phyloP scores from a whole-genome alignment of 1,140 invertebrate genomes.

The Octopus sinensis region DNA sequence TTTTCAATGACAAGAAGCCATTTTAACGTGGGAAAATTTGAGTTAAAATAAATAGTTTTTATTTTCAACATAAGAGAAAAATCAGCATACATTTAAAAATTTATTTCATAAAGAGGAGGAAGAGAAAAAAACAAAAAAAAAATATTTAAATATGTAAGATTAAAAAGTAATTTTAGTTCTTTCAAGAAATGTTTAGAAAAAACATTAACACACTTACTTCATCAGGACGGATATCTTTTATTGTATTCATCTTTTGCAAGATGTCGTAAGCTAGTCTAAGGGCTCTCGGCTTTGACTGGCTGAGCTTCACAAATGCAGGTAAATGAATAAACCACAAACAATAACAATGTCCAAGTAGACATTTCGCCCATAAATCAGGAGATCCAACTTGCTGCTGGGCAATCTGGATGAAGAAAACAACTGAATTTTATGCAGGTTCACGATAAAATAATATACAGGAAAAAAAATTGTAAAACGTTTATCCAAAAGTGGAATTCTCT shows the following conservation, averaged over 20 bases:
- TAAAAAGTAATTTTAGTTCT: too few species aligned
- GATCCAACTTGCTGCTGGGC: conserved; percentile 70
- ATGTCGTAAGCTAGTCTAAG: conserved; percentile 83
- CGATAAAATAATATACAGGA: neutral
- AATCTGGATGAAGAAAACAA: conserved; percentile 40
- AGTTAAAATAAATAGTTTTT: too few species aligned
- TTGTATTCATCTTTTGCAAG: conserved; percentile 78
- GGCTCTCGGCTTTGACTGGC: conserved; percentile 69
- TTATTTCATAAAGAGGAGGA: too few species aligned
- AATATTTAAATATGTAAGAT: too few species aligned
- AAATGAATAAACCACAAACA: conserved; percentile 97
- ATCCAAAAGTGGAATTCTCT: too few species aligned
- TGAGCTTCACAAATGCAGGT: conserved; percentile 70
- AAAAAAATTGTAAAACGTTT: too few species aligned
- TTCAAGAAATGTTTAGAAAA: too few species aligned
- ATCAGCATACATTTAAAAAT: too few species aligned
- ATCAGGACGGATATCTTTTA: conserved; percentile 78
- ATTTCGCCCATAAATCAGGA: conserved; percentile 85
- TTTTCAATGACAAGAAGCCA: too few species aligned
- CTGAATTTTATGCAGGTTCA: neutral
- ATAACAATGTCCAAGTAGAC: conserved; percentile 61
- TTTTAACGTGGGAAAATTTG: too few species aligned
- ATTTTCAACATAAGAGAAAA: too few species aligned
- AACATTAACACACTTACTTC: conserved; percentile 65
- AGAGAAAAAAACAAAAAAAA: too few species aligned